Conservation (phyloP, 2,113 vertebrate genomes). For the Urocynchramus pylzowi region DNA sequence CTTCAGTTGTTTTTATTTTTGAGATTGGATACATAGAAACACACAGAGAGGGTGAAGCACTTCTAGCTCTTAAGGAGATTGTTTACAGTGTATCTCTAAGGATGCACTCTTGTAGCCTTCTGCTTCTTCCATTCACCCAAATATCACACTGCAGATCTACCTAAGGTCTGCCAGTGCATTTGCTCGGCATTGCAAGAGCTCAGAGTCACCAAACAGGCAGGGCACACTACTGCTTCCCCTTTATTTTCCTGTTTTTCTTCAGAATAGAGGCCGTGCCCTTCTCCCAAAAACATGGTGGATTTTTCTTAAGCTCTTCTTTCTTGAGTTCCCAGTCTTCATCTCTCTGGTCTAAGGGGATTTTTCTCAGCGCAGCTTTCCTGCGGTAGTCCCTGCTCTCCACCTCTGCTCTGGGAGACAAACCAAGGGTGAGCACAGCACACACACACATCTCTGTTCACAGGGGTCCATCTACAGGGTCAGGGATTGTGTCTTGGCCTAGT, state of each 20-base stretch:
- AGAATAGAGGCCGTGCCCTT: neutral
- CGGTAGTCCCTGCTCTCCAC: constrained; percentile 71
- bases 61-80: neutral
- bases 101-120: neutral
- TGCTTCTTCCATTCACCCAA: neutral
- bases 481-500: accelerated
- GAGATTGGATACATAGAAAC: neutral
- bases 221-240: neutral
- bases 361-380: constrained; percentile 47
- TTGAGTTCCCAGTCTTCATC: constrained; percentile 84
- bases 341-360: constrained; percentile 73
- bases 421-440: neutral
- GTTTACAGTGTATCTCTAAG: neutral
- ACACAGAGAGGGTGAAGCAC: neutral
- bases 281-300: neutral
- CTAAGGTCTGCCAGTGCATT: neutral
- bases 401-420: constrained; percentile 79
- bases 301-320: constrained; percentile 60
- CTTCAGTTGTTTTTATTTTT: neutral
- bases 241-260: neutral
- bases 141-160: neutral
- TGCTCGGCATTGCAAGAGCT: neutral
- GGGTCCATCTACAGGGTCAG: neutral
- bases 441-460: accelerated
- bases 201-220: neutral